Base-by-base conservation (phyloP, 2,888 invertebrate species). In the Carterocephalus palaemon region DNA sequence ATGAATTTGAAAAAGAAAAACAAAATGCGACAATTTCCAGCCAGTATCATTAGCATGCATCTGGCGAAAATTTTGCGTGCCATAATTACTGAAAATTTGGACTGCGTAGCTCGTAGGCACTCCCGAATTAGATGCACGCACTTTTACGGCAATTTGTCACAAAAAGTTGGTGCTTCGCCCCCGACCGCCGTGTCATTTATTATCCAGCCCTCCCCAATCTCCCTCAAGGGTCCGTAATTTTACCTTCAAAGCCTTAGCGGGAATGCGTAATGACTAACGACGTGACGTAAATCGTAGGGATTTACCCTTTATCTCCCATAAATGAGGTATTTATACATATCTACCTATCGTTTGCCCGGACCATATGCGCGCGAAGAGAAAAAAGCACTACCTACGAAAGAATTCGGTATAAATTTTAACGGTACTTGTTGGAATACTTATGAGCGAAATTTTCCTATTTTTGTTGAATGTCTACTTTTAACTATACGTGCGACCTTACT, bases 61-160 rank as follows among this genome's bases (percentile, higher is more conserved):
- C n/a, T n/a, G n/a, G n/a, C n/a, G n/a, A n/a, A n/a, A n/a, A n/a
- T n/a, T n/a, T n/a, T n/a, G n/a, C n/a, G n/a, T n/a, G n/a, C n/a
- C n/a, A n/a, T n/a, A 29, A 40, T 40, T 23, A 41, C 24, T n/a
- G n/a, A 12, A 26, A 46, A 45, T 41, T 49, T 22, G 31, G 16
- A 20, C 33, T 20, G 31, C 33, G 40, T 34, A 31, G 22, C 34
- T 42, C 36, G 42, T 51, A 52, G 52, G 43, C 53, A 51, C 55
- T 50, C 51, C 45, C 53, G 49, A 47, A 56, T 77, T 76, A 75
- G 72, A 60, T 62, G 49, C 63, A 75, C 75, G 77, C 73, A 80
- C 80, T 81, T 77, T 78, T 67, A 68, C 64, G 66, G 78, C 73
- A 82, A 84, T 84, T 83, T 85, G 84, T 83, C 84, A 85, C 78